Base-by-base conservation (phyloP, 2,797 vertebrate genomes). In the Prionace glauca region DNA sequence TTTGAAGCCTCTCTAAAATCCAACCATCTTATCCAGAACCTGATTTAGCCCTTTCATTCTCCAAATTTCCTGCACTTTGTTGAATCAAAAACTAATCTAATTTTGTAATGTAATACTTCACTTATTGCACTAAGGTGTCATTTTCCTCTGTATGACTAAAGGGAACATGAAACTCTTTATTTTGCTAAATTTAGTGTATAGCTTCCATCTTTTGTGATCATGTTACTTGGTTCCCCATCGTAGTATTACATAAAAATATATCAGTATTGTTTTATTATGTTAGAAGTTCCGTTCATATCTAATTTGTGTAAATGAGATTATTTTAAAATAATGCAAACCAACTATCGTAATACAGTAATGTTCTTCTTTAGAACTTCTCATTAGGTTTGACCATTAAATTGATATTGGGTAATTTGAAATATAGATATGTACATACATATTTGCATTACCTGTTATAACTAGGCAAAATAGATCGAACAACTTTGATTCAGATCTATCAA, bases 391-490 rank as follows among this genome's bases (percentile, higher is more conserved):
- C 32, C 88, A 91, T 91, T 62, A 65, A 65, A 18, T 84, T 84
- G 81, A 65, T 91, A 91, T 65, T 65, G 50, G 20, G 22, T 87
- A 41, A 50, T 0, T 87, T 87, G 9, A 56, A 56, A 56, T 0
- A 56, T 26, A 20, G 1, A 56, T 56, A 56, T 56, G 50, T 56
- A 87, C 16, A 32, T 29, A 77, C 41, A 77, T 12, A 65, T 96
- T 96, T 97, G 24, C 24, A 77, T 77, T 60, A 77, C 29, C 45
- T 77, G 2, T 77, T 95, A 41, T 36, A 50, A 74, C 45, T 95
- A 99, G 99, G 99, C 77, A 99, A 99, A 98, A 97, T 99, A 86
- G 98, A 98, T 97, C 96, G 97, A 96, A 97, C 97, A 95, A 97
- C 98, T 56, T 97, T 99, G 92, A 97, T 98, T 97, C 97, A 96